A percentile compares a stretch with the other conserved stretches of the same genome.
Evolutionary conservation across 2,888 invertebrate species (phyloP).

Genomic region (Ischnus inquisitorius): DNA sequence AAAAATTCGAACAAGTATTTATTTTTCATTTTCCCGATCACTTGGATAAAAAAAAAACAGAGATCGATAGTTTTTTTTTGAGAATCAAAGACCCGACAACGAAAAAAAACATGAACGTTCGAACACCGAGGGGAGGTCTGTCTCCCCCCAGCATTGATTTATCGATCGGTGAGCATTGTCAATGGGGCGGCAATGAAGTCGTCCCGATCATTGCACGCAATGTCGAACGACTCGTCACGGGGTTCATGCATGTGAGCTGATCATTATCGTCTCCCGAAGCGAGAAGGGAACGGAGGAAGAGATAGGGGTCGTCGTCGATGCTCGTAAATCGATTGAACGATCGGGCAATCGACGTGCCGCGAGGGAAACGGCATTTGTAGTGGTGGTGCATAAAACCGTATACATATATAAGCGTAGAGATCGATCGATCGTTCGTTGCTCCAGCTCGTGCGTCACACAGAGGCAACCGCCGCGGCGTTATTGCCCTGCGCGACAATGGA

Average conservation of each 20-base stretch:
- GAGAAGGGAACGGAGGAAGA: background rate
- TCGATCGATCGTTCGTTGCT: conserved; percentile 46
- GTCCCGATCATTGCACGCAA: conserved; percentile 62
- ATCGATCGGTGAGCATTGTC: conserved; percentile 73
- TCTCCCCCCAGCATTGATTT: conserved; percentile 65
- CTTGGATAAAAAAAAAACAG: background rate
- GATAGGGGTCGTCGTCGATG: conserved; percentile 25
- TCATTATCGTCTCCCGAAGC: conserved; percentile 58
- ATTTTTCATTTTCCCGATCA: background rate
- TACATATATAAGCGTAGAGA: background rate
- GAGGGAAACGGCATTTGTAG: conserved; percentile 1
- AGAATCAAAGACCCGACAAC: conserved; percentile 3
- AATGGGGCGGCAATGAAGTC: conserved; percentile 75
- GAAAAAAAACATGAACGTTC: conserved; percentile 11
- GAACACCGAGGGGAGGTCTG: conserved; percentile 15
- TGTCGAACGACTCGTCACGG: conserved; percentile 26
- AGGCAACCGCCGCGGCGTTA: conserved; percentile 18
- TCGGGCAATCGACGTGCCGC: conserved; percentile 44
- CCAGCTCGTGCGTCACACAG: conserved; percentile 4
- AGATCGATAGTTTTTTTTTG: conserved; percentile 11
- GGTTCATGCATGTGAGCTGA: conserved; percentile 63
- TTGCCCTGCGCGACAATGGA: conserved; percentile 56
- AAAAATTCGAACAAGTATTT: background rate
- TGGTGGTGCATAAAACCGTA: background rate
- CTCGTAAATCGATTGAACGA: conserved; percentile 59